phyloP scores from a whole-genome alignment of 2,113 vertebrate genomes.

The Monopterus albus region DNA sequence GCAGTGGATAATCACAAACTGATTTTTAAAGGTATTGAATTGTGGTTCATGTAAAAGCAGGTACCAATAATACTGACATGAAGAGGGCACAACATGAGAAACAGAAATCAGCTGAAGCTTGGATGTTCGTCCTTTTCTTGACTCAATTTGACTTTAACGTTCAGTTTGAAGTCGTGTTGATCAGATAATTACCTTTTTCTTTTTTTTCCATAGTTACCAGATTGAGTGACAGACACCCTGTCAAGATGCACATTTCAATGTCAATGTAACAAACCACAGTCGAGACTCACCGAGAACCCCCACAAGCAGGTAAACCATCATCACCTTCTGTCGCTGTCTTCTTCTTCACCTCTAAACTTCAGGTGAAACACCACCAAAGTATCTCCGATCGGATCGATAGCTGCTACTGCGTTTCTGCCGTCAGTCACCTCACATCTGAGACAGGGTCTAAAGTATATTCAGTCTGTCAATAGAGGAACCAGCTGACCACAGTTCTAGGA shows the following conservation, averaged over 20 bases:
- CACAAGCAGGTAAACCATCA: slow-evolving; percentile 15
- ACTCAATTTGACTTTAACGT: too few species aligned
- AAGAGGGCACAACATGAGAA: too few species aligned
- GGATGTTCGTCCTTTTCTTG: too few species aligned
- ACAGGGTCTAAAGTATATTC: accelerated
- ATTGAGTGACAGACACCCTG: too few species aligned
- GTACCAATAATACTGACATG: too few species aligned
- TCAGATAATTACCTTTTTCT: too few species aligned
- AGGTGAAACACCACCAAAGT: background rate
- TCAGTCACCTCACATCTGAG: background rate
- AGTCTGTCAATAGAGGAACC: background rate
- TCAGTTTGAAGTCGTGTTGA: too few species aligned
- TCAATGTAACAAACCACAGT: background rate
- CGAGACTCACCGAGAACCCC: slow-evolving; percentile 45
- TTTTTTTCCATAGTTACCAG: too few species aligned
- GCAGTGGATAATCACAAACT: too few species aligned
- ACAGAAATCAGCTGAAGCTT: too few species aligned
- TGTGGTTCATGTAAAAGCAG: too few species aligned
- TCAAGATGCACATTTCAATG: background rate
- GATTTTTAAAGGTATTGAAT: too few species aligned
- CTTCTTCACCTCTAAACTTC: background rate
- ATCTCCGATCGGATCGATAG: background rate
- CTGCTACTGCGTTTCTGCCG: background rate
- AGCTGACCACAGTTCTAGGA: background rate
- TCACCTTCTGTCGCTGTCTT: background rate